A percentile compares a stretch with the other conserved stretches of the same genome.
These are phyloP conservation scores for Threskiornis aethiopicus DNA, from an alignment of 2,797 vertebrate genomes.

Conservation along the genomic window DNA sequence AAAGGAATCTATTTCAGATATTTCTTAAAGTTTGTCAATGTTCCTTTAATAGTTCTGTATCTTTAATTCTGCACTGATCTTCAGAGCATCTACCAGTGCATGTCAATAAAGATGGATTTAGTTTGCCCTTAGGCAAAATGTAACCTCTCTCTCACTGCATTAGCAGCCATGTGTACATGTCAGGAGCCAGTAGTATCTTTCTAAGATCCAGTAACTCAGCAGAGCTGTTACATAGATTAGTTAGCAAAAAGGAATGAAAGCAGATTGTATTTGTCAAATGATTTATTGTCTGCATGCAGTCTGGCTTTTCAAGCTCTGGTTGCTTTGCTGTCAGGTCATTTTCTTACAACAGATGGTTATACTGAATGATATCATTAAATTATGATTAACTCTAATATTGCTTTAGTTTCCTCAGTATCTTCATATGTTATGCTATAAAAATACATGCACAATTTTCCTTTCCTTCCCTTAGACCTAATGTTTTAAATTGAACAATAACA, in stretches of 20 bases:
- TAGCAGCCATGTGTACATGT: not conserved
- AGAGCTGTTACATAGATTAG: conserved; percentile 12
- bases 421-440: not conserved
- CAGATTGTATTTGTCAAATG: conserved; percentile 47
- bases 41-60: not conserved
- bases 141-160: conserved; percentile 37
- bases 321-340: not conserved
- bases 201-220: conserved; percentile 27
- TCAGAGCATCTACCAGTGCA: not conserved
- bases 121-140: conserved; percentile 8
- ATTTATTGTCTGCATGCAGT: conserved; percentile 20
- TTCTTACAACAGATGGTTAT: conserved; percentile 13
- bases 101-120: conserved; percentile 30
- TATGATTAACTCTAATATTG: not conserved
- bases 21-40: not conserved
- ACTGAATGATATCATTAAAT: conserved; percentile 3
- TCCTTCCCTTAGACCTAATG: not conserved
- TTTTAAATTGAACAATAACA: not conserved
- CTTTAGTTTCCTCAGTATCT: not conserved
- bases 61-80: conserved; percentile 22
- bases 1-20: not conserved
- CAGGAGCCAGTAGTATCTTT: not conserved
- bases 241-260: conserved; percentile 27
- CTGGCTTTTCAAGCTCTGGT: not conserved
- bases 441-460: not conserved